These are phyloP conservation scores for Oenanthe oenanthe DNA, from an alignment of 2,113 vertebrate species.

Conservation along the genomic window DNA sequence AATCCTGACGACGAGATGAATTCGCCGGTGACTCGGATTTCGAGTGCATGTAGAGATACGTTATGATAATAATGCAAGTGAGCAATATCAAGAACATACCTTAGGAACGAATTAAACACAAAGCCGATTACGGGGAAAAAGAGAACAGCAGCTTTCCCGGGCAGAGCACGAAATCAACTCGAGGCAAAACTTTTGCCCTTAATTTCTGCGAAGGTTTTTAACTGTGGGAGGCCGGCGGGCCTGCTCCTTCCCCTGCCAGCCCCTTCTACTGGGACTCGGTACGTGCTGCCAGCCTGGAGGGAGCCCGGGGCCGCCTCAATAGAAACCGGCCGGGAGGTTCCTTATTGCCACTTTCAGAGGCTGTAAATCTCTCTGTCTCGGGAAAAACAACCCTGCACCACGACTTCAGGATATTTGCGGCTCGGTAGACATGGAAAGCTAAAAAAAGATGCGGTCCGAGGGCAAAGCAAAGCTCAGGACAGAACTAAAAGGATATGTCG, in stretches of 20 bases:
- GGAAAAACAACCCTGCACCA: background rate
- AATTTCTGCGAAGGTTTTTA: background rate
- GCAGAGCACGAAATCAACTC: background rate
- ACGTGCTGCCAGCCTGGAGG: background rate
- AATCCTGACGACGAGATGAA: constrained; percentile 51
- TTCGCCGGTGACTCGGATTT: constrained; percentile 28
- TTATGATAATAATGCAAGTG: constrained; percentile 54
- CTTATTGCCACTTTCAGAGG: background rate
- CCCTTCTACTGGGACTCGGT: background rate
- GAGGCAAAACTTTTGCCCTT: constrained; percentile 18
- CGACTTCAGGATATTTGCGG: background rate
- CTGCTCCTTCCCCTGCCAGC: background rate
- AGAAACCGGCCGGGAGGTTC: background rate
- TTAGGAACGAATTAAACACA: constrained; percentile 63
- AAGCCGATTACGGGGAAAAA: constrained; percentile 50
- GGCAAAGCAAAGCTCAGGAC: background rate
- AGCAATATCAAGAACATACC: constrained; percentile 61
- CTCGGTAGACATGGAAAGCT: background rate
- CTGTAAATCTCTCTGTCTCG: background rate
- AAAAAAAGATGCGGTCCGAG: background rate
- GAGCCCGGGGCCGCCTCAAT: no score
- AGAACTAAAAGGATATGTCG: no score
- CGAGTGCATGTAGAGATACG: constrained; percentile 31
- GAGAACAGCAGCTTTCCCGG: constrained; percentile 48
- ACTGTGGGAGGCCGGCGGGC: background rate